phyloP scores from a whole-genome alignment of 1,140 invertebrate species.

The Drosophila prosaltans region DNA sequence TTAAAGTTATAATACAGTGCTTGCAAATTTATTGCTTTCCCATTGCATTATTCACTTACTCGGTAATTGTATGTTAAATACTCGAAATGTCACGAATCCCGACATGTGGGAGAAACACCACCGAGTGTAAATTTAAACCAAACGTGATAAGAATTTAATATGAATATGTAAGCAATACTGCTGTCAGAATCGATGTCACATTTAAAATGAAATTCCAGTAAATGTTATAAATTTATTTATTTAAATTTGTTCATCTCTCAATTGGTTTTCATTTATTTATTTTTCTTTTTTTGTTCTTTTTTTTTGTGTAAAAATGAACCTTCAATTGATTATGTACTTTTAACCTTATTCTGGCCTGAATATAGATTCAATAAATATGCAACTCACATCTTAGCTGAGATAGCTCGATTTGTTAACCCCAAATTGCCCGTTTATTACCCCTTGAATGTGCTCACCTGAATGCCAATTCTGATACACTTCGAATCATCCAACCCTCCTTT shows the following conservation, averaged over 20 bases:
- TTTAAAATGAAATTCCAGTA: constrained; percentile 2
- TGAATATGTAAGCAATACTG: background rate
- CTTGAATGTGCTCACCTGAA: constrained; percentile 35
- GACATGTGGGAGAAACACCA: constrained; percentile 6
- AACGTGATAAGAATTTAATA: constrained; percentile 34
- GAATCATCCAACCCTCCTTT: background rate
- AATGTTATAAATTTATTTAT: constrained; percentile 15
- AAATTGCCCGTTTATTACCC: constrained; percentile 55
- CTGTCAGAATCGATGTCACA: background rate
- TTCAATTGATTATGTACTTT: constrained; percentile 22
- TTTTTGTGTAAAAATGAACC: background rate
- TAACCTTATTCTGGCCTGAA: background rate
- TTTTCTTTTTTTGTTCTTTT: no score
- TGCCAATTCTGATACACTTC: constrained; percentile 25
- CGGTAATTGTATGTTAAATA: constrained; percentile 30
- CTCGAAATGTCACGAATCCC: constrained; percentile 18
- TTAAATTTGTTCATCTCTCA: background rate
- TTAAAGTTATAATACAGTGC: background rate
- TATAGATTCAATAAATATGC: constrained; percentile 15
- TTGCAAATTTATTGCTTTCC: background rate
- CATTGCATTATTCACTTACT: constrained; percentile 10
- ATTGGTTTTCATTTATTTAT: background rate
- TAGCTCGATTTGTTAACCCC: constrained; percentile 54
- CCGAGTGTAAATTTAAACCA: constrained; percentile 11
- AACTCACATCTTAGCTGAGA: constrained; percentile 29